These are phyloP conservation scores for Distichodus sexfasciatus DNA, from an alignment of 2,797 vertebrate genomes.

Conservation along the genomic window DNA sequence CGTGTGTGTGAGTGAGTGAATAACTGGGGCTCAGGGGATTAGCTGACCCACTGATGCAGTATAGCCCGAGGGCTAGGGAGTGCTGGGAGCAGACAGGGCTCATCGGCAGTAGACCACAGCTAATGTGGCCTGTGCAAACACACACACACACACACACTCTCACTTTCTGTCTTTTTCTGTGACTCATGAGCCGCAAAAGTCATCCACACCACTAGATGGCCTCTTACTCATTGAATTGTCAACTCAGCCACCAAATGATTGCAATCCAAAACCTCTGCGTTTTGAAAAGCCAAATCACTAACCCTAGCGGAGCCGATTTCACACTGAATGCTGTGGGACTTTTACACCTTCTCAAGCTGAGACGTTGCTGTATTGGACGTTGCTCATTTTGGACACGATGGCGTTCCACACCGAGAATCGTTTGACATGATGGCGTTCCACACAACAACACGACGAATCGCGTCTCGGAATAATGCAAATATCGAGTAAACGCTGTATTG, in stretches of 20 bases:
- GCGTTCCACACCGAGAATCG: too few relatives aligned
- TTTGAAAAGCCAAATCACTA: too few relatives aligned
- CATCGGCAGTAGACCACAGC: conserved; percentile 70
- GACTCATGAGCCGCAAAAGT: neutral
- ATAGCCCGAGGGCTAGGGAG: conserved; percentile 27
- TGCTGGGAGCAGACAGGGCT: conserved; percentile 64
- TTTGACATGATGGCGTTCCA: too few relatives aligned
- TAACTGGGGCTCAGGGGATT: conserved; percentile 24
- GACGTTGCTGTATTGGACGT: too few relatives aligned
- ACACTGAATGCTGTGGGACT: too few relatives aligned
- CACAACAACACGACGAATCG: too few relatives aligned
- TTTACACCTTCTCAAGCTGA: too few relatives aligned
- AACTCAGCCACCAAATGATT: neutral
- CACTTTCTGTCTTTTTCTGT: neutral
- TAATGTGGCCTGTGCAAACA: conserved; percentile 73
- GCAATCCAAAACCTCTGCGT: too few relatives aligned
- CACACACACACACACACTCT: conserved; percentile 10
- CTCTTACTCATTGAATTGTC: neutral
- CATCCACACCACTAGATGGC: neutral
- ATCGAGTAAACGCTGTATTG: too few relatives aligned
- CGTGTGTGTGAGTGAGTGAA: conserved; percentile 26
- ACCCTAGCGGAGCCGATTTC: too few relatives aligned
- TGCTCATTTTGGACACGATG: too few relatives aligned
- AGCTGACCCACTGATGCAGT: conserved; percentile 20
- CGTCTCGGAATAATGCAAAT: too few relatives aligned